Evolutionary conservation across 2,888 invertebrate genomes (phyloP), one percentile per base, ranked within the genome.

Genomic region (Hipparchia semele): DNA sequence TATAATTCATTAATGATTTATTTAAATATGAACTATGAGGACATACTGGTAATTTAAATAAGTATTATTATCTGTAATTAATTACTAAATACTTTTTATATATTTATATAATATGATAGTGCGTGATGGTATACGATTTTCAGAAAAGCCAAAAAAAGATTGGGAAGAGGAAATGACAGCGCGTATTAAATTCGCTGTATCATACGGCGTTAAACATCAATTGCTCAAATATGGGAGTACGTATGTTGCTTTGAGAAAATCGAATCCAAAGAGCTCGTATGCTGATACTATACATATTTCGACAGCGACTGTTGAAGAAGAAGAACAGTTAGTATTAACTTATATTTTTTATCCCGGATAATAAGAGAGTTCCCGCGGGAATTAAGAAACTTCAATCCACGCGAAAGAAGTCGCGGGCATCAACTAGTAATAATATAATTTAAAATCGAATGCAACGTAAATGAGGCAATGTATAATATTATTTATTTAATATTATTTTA

Each of bases 191-290:
- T 83, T 79, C 39, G 85, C 82, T 0, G 71, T 83, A 0, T 56
- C 68, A 0, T 81, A 80, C 56, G 82, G 80, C 1, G 12, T 83
- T 0, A 82, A 81, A 62, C 70, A 80, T 39, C 73, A 81, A 0
- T 66, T 84, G 0, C 68, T 85, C 9, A 78, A 78, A n/a, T 80
- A 80, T 64, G 80, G 80, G 4, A 54, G 80, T 0, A 72, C 68
- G 5, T 86, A 82, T 71, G 78, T 85, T 9, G 73, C 73, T 1
- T 75, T 86, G 2, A 80, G 79, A 23, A 84, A 84, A 70, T 65
- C 75, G 0, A 65, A 62, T 2, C 77, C 80, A 0, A 74, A 69
- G 1, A 84, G 84, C 66, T 76, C 81, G 0, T 86, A 78, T 72
- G 80, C 82, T 33, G 85, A 86, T 72, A 74, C 78, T 8, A 74